A percentile compares a stretch with the other conserved stretches of the same genome.
These are phyloP conservation scores for Bombus breviceps DNA, from an alignment of 1,140 invertebrate species.

Conservation along the genomic window DNA sequence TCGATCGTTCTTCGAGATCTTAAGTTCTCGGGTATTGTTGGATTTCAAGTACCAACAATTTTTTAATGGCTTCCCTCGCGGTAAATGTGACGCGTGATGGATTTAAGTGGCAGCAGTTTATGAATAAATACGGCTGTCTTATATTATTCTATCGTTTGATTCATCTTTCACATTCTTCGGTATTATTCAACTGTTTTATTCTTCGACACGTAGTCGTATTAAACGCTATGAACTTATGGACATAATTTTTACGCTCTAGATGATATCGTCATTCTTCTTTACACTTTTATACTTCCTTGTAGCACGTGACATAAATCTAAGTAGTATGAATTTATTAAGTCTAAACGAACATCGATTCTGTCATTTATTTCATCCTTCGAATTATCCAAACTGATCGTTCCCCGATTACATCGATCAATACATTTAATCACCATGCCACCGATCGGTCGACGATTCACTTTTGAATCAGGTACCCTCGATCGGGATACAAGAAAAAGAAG, in stretches of 20 bases:
- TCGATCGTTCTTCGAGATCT: slow-evolving; percentile 18
- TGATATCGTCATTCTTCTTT: too few relatives aligned
- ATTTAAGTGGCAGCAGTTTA: background rate
- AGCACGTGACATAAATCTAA: too few relatives aligned
- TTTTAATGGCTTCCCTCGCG: background rate
- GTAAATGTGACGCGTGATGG: background rate
- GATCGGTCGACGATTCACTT: background rate
- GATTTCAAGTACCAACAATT: slow-evolving; percentile 1
- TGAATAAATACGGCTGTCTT: background rate
- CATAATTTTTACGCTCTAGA: too few relatives aligned
- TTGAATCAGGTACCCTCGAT: background rate
- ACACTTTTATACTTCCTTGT: too few relatives aligned
- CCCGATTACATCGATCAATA: background rate
- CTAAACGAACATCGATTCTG: background rate
- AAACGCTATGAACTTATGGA: background rate
- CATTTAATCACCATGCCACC: background rate
- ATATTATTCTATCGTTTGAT: background rate
- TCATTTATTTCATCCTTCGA: background rate
- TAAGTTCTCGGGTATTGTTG: background rate
- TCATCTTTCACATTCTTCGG: background rate
- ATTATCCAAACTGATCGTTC: background rate
- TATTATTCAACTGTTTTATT: background rate
- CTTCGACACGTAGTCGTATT: too few relatives aligned
- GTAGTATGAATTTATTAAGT: too few relatives aligned
- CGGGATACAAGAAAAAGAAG: background rate